Percentiles rank a stretch among this genome's conserved stretches.
phyloP scores from a whole-genome alignment of 2,113 vertebrate species.

The Dicerorhinus sumatrensis region DNA sequence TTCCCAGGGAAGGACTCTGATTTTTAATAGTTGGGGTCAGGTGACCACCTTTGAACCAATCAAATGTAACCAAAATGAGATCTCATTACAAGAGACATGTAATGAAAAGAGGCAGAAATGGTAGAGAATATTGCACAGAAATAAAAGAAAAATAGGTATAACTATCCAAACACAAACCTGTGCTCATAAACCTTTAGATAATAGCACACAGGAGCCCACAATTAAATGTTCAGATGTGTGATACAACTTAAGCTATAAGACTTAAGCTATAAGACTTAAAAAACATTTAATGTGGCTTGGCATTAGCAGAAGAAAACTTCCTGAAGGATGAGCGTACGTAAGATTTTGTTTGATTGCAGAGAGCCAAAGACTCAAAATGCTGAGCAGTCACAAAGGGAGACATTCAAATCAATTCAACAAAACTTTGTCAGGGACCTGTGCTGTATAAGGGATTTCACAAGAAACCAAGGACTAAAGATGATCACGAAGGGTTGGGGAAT shows the following conservation, averaged over 20 bases:
- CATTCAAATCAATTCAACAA: not conserved
- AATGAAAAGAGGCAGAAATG: not conserved
- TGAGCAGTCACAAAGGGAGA: not conserved
- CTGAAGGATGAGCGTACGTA: not conserved
- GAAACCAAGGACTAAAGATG: not conserved
- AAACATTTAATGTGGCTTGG: not conserved
- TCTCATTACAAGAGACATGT: not conserved
- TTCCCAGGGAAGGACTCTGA: not conserved
- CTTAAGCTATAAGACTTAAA: not conserved
- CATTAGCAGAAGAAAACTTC: not conserved
- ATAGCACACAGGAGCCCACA: not conserved
- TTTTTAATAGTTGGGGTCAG: not conserved
- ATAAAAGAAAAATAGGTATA: not conserved
- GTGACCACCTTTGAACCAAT: not conserved
- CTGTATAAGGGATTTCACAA: not conserved
- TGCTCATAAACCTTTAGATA: not conserved
- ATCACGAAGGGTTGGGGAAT: not conserved
- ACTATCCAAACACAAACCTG: not conserved
- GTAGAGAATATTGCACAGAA: not conserved
- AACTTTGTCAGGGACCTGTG: not conserved
- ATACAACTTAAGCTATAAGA: not conserved
- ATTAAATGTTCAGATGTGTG: not conserved
- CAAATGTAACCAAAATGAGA: not conserved
- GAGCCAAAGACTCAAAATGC: not conserved
- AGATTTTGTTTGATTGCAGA: not conserved